Conservation (phyloP, 2,113 vertebrate genomes). For the Antechinus flavipes region DNA sequence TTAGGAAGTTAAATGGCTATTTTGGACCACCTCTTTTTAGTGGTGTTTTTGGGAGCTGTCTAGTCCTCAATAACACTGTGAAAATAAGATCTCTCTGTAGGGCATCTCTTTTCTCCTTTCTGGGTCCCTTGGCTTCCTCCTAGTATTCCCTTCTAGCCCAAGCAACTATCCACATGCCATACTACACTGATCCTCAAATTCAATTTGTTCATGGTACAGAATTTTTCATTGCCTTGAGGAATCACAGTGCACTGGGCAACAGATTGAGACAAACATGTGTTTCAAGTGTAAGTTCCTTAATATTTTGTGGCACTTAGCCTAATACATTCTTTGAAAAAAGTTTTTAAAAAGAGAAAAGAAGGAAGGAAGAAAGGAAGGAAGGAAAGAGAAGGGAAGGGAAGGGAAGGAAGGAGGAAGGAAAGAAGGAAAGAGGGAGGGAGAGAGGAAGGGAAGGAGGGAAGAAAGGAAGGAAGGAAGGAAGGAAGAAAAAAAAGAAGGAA, state of each 20-base stretch:
- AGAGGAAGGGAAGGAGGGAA: too few species aligned
- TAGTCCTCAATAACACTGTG: background rate
- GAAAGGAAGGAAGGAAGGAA: too few species aligned
- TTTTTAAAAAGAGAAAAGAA: too few species aligned
- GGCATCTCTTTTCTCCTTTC: background rate
- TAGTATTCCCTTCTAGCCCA: background rate
- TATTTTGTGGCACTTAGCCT: background rate
- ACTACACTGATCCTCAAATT: background rate
- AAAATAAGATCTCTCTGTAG: background rate
- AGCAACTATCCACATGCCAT: background rate
- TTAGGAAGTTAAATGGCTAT: background rate
- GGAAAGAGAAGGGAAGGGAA: too few species aligned
- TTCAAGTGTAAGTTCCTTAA: background rate
- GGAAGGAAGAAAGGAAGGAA: too few species aligned
- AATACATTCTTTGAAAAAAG: background rate
- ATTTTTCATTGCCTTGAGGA: background rate
- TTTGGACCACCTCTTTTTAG: background rate
- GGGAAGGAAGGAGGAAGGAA: too few species aligned
- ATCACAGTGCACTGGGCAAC: background rate
- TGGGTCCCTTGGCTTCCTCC: background rate
- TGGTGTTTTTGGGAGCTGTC: background rate
- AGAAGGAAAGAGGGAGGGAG: too few species aligned
- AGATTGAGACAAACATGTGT: background rate
- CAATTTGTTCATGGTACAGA: background rate
- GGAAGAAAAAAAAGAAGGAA: fast-evolving